These are phyloP conservation scores for Gymnoscelis rufifasciata DNA, from an alignment of 2,888 invertebrate genomes.

Conservation along the genomic window DNA sequence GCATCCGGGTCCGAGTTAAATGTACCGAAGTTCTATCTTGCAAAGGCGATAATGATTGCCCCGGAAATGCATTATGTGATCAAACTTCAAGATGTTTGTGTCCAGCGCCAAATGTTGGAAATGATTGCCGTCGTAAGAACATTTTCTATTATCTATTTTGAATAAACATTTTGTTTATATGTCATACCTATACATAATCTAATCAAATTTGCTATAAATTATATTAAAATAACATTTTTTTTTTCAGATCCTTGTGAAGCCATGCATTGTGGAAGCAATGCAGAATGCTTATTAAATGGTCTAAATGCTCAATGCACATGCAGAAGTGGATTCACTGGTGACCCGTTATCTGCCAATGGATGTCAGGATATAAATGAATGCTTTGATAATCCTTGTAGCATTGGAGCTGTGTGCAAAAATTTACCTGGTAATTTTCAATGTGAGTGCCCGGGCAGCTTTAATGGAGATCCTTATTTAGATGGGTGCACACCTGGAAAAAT, in stretches of 20 bases:
- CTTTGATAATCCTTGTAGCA: constrained; percentile 86
- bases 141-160: not conserved
- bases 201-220: no score
- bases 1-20: constrained; percentile 86
- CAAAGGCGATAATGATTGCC: constrained; percentile 86
- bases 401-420: constrained; percentile 93
- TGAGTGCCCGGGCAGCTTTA: constrained; percentile 90
- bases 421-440: constrained; percentile 91
- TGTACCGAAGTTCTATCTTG: constrained; percentile 92
- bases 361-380: constrained; percentile 96
- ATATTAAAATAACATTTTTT: not conserved
- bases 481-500: constrained; percentile 84
- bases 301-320: constrained; percentile 92
- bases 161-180: not conserved
- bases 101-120: constrained; percentile 94
- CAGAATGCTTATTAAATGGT: constrained; percentile 91
- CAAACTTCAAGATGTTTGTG: constrained; percentile 88
- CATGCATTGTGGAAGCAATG: constrained; percentile 89
- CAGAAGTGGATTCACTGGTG: constrained; percentile 87
- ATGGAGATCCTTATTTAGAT: constrained; percentile 88
- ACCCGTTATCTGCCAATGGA: constrained; percentile 81
- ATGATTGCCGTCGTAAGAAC: constrained; percentile 92
- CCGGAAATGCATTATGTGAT: constrained; percentile 93
- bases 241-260: constrained; percentile 92
- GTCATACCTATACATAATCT: no score